A percentile compares a stretch with the other conserved stretches of the same genome.
Evolutionary conservation across 2,797 vertebrate species (phyloP).

Genomic region (Sebastolobus altivelis): DNA sequence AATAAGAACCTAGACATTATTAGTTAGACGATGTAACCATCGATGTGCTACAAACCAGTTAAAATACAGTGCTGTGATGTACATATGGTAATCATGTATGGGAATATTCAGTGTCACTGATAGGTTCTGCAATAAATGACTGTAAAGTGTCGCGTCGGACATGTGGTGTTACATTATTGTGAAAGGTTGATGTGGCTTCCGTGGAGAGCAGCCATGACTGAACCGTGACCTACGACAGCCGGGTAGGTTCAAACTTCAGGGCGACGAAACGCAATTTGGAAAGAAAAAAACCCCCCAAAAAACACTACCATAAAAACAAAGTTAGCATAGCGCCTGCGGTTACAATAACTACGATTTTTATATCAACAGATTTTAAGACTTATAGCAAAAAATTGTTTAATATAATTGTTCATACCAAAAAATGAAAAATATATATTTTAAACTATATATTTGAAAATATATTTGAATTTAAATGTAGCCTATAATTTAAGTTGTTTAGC

Average conservation of each 20-base stretch:
- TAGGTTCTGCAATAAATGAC: rapidly evolving
- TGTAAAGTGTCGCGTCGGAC: background rate
- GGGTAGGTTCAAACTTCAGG: slow-evolving; percentile 15
- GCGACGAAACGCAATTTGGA: slow-evolving; percentile 1
- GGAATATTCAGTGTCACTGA: rapidly evolving
- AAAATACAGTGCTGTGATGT: rapidly evolving
- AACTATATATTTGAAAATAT: background rate
- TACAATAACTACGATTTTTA: background rate
- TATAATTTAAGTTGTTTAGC: background rate
- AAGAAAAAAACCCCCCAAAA: no score
- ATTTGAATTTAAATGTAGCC: background rate
- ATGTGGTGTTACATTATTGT: slow-evolving; percentile 38
- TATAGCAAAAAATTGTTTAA: background rate
- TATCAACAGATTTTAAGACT: background rate
- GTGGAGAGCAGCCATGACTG: slow-evolving; percentile 10
- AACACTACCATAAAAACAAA: background rate
- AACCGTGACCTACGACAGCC: slow-evolving; percentile 67
- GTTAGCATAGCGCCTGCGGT: background rate
- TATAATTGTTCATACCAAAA: background rate
- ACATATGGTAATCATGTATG: rapidly evolving
- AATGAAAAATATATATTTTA: background rate
- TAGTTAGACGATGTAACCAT: rapidly evolving
- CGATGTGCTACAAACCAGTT: rapidly evolving
- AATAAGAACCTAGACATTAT: slow-evolving; percentile 21
- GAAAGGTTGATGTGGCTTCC: slow-evolving; percentile 28